Conservation (phyloP, 1,140 invertebrate genomes). For the Nebria ingens region DNA sequence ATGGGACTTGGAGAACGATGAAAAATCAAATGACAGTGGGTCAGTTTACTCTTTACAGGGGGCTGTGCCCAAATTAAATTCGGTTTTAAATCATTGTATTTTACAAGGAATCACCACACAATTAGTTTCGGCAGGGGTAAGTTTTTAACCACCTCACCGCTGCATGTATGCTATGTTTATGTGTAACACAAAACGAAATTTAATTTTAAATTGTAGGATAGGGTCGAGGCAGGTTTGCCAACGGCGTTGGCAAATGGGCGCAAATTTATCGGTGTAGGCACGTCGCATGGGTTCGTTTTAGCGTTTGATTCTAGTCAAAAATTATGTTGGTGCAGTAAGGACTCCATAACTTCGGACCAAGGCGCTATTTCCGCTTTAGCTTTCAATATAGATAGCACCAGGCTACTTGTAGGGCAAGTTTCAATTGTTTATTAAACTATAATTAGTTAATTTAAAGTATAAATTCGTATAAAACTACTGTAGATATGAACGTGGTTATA, state of each 20-base stretch:
- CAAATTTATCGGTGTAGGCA: slow-evolving; percentile 78
- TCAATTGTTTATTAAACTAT: slow-evolving; percentile 11
- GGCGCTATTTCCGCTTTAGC: slow-evolving; percentile 77
- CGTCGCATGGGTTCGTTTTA: slow-evolving; percentile 83
- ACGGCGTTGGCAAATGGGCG: slow-evolving; percentile 69
- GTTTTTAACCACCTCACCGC: not conserved
- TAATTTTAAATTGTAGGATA: slow-evolving; percentile 49
- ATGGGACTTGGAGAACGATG: slow-evolving; percentile 59
- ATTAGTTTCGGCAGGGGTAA: slow-evolving; percentile 67
- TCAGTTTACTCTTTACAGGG: slow-evolving; percentile 40
- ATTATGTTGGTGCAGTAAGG: slow-evolving; percentile 74
- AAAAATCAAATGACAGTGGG: slow-evolving; percentile 44
- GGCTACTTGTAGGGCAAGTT: slow-evolving; percentile 71
- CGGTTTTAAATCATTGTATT: slow-evolving; percentile 69
- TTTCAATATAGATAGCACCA: slow-evolving; percentile 77
- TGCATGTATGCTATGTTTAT: not conserved
- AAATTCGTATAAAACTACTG: slow-evolving; percentile 8
- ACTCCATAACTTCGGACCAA: slow-evolving; percentile 53
- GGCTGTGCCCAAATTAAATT: slow-evolving; percentile 41
- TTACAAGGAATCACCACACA: slow-evolving; percentile 79
- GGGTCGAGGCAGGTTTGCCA: slow-evolving; percentile 79
- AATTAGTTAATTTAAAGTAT: slow-evolving; percentile 12
- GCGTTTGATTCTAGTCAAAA: slow-evolving; percentile 80
- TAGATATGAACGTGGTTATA: slow-evolving; percentile 69
- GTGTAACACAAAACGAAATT: not conserved